Conservation (phyloP, 1,140 invertebrate species). For the Drosophila virilis region DNA sequence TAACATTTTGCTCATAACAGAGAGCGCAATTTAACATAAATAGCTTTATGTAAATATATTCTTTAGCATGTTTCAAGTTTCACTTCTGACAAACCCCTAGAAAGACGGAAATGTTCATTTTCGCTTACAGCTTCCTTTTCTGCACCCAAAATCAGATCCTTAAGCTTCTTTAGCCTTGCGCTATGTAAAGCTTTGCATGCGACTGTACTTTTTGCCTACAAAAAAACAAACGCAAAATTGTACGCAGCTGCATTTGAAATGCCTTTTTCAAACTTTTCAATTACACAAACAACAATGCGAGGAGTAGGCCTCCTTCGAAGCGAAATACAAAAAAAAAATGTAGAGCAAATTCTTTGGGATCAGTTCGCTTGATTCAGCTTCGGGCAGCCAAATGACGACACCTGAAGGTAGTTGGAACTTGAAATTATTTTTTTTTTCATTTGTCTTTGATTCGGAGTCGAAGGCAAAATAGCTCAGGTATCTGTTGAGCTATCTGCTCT, state of each 20-base stretch:
- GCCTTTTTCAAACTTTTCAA: slow-evolving; percentile 62
- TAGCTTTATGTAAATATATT: no score
- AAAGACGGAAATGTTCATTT: no score
- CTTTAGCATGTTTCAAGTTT: no score
- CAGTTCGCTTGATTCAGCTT: slow-evolving; percentile 6
- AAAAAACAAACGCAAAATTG: slow-evolving; percentile 40
- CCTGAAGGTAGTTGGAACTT: slow-evolving; percentile 60
- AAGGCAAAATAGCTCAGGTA: slow-evolving; percentile 77
- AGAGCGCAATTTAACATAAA: no score
- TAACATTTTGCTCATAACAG: no score
- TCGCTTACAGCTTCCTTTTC: background rate
- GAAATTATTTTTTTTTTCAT: slow-evolving; percentile 4
- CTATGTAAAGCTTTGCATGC: slow-evolving; percentile 27
- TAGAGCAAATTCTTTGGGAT: slow-evolving; percentile 66
- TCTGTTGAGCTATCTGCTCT: slow-evolving; percentile 60
- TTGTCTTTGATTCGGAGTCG: background rate
- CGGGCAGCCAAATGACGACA: slow-evolving; percentile 39
- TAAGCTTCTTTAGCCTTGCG: background rate
- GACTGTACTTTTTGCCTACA: slow-evolving; percentile 56
- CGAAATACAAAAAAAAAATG: slow-evolving; percentile 27
- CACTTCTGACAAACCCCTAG: no score
- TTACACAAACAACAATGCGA: slow-evolving; percentile 59
- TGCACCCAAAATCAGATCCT: background rate
- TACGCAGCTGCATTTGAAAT: slow-evolving; percentile 79
- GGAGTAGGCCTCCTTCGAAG: background rate